Evolutionary conservation across 2,888 invertebrate genomes (phyloP).

Genomic region (Drosophila quinaria): DNA sequence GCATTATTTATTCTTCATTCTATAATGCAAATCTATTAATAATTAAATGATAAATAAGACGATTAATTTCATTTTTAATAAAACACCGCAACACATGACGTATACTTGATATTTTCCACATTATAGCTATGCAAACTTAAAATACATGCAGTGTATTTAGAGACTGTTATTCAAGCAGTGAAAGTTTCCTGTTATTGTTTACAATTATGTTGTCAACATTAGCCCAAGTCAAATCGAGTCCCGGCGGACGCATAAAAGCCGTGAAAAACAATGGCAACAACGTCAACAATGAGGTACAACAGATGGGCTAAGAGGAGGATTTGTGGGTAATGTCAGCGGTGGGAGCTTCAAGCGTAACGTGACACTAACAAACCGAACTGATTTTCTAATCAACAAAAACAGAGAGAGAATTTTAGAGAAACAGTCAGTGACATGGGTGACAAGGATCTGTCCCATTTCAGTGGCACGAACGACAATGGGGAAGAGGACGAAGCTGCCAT

Average conservation of each 20-base stretch:
- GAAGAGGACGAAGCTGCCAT: constrained; percentile 53
- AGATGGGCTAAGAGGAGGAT: constrained; percentile 58
- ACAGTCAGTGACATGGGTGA: constrained; percentile 9
- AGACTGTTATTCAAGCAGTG: not conserved
- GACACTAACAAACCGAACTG: constrained; percentile 35
- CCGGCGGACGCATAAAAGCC: constrained; percentile 63
- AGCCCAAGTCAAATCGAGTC: constrained; percentile 47
- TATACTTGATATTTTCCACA: not conserved
- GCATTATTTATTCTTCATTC: no score
- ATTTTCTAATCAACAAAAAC: constrained; percentile 62
- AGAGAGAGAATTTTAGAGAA: constrained; percentile 5
- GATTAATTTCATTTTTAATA: no score
- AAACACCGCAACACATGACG: not conserved
- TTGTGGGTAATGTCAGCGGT: constrained; percentile 12
- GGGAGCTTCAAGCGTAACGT: constrained; percentile 19
- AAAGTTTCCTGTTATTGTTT: constrained; percentile 27
- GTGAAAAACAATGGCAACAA: constrained; percentile 49
- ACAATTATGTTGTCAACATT: constrained; percentile 67
- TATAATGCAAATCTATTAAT: no score
- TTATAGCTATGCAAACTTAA: not conserved
- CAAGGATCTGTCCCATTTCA: not conserved
- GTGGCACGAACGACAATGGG: not conserved
- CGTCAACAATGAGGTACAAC: constrained; percentile 18
- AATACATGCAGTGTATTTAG: constrained; percentile 33
- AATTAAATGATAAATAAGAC: no score